A percentile compares a stretch with the other conserved stretches of the same genome.
phyloP scores from a whole-genome alignment of 1,140 invertebrate genomes.

The Drosophila lowei region DNA sequence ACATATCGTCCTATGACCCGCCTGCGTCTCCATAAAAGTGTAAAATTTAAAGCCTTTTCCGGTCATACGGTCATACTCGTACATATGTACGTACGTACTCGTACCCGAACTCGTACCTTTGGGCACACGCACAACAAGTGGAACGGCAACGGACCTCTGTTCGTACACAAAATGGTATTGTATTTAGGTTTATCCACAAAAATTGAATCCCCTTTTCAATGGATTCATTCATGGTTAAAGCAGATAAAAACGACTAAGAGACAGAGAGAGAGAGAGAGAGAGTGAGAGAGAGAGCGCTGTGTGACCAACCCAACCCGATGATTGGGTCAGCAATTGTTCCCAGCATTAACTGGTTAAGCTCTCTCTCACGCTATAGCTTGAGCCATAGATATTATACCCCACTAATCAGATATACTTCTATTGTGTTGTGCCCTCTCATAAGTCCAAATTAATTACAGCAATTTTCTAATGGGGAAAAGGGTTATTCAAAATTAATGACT shows the following conservation, averaged over 20 bases:
- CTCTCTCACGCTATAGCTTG: no score
- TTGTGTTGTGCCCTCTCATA: no score
- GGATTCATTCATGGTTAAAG: conserved; percentile 74
- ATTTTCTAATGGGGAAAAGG: no score
- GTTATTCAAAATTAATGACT: no score
- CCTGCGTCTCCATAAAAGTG: conserved; percentile 61
- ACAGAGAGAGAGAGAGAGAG: not conserved
- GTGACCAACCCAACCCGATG: no score
- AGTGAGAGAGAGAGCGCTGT: not conserved
- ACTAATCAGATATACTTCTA: no score
- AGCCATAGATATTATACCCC: no score
- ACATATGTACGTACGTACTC: not conserved
- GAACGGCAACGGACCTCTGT: conserved; percentile 27
- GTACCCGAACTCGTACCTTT: conserved; percentile 16
- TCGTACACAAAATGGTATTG: conserved; percentile 63
- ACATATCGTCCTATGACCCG: conserved; percentile 55
- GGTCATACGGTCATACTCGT: conserved; percentile 44
- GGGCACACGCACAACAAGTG: conserved; percentile 62
- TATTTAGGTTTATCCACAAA: conserved; percentile 73
- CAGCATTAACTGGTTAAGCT: no score
- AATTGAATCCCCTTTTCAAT: conserved; percentile 49
- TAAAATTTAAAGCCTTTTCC: conserved; percentile 76
- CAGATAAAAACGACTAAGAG: conserved; percentile 56
- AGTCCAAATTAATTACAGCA: no score
- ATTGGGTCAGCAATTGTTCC: no score